Evolutionary conservation across 2,113 vertebrate species (phyloP).

Genomic region (Pygoscelis adeliae): DNA sequence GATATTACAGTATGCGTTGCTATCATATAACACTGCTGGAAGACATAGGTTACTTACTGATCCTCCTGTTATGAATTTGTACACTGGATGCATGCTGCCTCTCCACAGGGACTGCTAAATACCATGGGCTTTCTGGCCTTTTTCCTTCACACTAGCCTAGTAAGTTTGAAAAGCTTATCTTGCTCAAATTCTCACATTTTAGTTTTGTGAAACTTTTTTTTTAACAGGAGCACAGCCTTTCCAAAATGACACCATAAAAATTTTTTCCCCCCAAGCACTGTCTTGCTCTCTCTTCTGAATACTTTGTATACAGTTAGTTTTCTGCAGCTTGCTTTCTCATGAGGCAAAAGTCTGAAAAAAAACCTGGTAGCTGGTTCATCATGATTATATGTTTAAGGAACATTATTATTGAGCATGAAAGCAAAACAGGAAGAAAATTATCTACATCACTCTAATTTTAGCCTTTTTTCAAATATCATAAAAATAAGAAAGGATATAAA

Average conservation of each 20-base stretch:
- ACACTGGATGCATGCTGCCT: neutral
- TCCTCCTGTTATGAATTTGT: neutral
- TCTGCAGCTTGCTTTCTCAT: neutral
- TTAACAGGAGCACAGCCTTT: neutral
- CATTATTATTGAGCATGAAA: neutral
- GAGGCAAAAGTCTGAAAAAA: neutral
- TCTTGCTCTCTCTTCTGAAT: neutral
- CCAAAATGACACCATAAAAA: neutral
- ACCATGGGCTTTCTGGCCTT: neutral
- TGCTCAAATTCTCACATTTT: neutral
- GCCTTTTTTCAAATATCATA: neutral
- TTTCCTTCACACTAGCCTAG: neutral
- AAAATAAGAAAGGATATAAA: neutral
- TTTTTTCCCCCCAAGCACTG: neutral
- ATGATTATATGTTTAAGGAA: neutral
- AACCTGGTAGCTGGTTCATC: neutral
- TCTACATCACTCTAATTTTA: neutral
- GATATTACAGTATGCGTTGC: neutral
- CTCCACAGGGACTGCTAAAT: neutral
- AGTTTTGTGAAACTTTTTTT: neutral
- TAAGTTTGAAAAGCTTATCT: neutral
- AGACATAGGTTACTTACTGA: neutral
- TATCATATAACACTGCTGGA: neutral
- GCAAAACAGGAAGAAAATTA: neutral
- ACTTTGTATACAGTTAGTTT: neutral